These are phyloP conservation scores for Antidorcas marsupialis DNA, from an alignment of 2,113 vertebrate genomes.

Conservation along the genomic window DNA sequence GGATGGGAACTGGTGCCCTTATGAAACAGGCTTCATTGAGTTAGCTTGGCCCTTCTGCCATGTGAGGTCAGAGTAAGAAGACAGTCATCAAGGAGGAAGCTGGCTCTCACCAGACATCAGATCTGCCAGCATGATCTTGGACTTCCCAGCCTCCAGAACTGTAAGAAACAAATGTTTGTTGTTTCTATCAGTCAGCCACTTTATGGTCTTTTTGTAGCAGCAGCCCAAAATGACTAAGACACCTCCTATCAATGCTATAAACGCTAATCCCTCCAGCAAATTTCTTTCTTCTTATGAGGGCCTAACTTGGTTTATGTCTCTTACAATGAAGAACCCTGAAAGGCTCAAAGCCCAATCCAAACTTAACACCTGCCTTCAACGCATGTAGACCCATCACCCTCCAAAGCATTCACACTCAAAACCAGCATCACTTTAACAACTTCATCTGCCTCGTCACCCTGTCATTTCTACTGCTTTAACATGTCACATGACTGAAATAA, in stretches of 20 bases:
- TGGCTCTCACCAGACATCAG: background rate
- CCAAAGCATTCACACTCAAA: slow-evolving; percentile 29
- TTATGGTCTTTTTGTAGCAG: background rate
- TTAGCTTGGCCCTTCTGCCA: background rate
- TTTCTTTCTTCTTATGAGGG: background rate
- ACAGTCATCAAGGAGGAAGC: background rate
- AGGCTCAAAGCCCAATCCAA: slow-evolving; percentile 17
- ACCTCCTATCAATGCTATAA: background rate
- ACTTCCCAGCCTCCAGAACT: background rate
- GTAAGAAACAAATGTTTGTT: background rate
- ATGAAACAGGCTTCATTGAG: background rate
- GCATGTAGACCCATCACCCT: background rate
- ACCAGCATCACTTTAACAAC: background rate
- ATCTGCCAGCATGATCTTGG: background rate
- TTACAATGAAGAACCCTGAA: background rate
- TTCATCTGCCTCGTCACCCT: background rate
- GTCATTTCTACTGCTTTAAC: slow-evolving; percentile 32
- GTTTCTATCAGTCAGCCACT: background rate
- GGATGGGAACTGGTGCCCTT: background rate
- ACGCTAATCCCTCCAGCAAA: background rate
- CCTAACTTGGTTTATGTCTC: background rate
- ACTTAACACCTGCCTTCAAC: slow-evolving; percentile 11
- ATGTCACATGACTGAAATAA: slow-evolving; percentile 34
- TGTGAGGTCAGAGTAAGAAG: background rate
- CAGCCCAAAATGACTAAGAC: background rate